Percentiles rank a stretch among this genome's conserved stretches.
phyloP scores from a whole-genome alignment of 1,140 invertebrate genomes.

The Pogonomyrmex californicus region DNA sequence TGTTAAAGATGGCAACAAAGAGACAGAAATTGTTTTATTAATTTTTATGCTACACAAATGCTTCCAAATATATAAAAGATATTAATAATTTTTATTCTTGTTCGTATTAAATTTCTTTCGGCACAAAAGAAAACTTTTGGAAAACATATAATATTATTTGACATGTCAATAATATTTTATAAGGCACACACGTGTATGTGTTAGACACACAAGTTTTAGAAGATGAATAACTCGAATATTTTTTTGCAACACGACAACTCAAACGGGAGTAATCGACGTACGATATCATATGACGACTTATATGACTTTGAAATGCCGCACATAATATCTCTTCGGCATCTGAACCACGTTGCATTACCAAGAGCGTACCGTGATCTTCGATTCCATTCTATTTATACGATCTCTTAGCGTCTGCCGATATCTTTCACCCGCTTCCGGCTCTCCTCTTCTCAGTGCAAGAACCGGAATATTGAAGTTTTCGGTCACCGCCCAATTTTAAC shows the following conservation, averaged over 20 bases:
- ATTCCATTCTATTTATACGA: slow-evolving; percentile 50
- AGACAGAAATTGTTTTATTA: slow-evolving; percentile 70
- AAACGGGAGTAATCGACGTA: slow-evolving; percentile 20
- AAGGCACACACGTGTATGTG: neutral
- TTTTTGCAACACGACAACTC: neutral
- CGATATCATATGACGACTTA: slow-evolving; percentile 21
- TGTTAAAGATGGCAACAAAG: slow-evolving; percentile 50
- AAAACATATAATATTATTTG: neutral
- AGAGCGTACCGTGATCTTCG: slow-evolving; percentile 40
- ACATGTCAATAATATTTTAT: neutral
- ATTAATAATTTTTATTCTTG: neutral
- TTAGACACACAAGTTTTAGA: neutral
- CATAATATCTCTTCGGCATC: slow-evolving; percentile 38
- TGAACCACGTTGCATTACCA: slow-evolving; percentile 46
- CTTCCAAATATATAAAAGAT: neutral
- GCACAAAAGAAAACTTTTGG: neutral
- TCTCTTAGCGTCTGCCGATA: slow-evolving; percentile 63
- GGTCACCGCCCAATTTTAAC: slow-evolving; percentile 79
- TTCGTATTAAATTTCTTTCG: neutral
- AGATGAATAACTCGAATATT: neutral
- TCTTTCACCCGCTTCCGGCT: slow-evolving; percentile 55
- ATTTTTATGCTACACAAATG: slow-evolving; percentile 34
- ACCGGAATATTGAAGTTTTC: slow-evolving; percentile 80
- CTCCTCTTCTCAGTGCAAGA: slow-evolving; percentile 67
- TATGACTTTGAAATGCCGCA: slow-evolving; percentile 56